Percentiles rank a stretch among this genome's conserved stretches.
Evolutionary conservation across 2,797 vertebrate species (phyloP).

Genomic region (Eospalax fontanierii): DNA sequence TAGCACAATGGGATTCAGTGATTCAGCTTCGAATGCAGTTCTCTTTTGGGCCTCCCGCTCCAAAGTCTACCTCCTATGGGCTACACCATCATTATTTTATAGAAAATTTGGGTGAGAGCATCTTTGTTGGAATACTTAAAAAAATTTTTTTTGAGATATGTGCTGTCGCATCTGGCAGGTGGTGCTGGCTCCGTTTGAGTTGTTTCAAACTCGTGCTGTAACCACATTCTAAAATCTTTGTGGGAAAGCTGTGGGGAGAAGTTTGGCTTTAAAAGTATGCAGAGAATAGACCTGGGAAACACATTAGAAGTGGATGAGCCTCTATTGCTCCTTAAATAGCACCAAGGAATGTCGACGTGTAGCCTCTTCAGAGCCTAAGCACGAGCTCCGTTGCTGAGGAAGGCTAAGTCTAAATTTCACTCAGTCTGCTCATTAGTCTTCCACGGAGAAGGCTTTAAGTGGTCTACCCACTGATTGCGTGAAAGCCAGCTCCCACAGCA

Average conservation of each 20-base stretch:
- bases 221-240: slow-evolving; percentile 57
- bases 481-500: not conserved
- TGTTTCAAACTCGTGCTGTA: not conserved
- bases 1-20: slow-evolving; percentile 46
- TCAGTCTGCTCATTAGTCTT: not conserved
- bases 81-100: slow-evolving; percentile 36
- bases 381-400: not conserved
- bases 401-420: not conserved
- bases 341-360: not conserved
- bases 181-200: not conserved
- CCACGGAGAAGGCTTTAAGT: not conserved
- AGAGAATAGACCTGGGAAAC: slow-evolving; percentile 55
- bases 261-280: not conserved
- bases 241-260: slow-evolving; percentile 33
- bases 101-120: slow-evolving; percentile 12
- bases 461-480: not conserved
- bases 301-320: slow-evolving; percentile 20
- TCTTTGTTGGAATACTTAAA: slow-evolving; percentile 32
- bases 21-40: slow-evolving; percentile 14
- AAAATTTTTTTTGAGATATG: not conserved
- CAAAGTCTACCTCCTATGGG: slow-evolving; percentile 33
- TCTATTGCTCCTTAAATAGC: not conserved
- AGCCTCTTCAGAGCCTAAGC: not conserved
- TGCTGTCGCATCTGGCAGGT: slow-evolving; percentile 52
- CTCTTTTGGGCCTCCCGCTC: slow-evolving; percentile 43